Base-by-base conservation (phyloP, 2,888 invertebrate genomes). In the Morpho helenor region DNA sequence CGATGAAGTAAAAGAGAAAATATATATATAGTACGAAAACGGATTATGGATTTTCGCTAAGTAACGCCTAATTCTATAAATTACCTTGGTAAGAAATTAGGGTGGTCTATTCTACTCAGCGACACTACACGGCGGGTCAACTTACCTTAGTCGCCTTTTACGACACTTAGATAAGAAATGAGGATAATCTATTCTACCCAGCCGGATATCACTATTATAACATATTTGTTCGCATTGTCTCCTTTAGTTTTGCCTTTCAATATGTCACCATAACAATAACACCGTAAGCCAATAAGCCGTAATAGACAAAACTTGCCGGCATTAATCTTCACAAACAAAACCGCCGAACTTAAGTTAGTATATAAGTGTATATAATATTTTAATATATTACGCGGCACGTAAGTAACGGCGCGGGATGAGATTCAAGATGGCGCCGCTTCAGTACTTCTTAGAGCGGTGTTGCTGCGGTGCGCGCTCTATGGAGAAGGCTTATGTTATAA, bases 401-500 rank as follows among this genome's bases (percentile, higher is more conserved):
- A 83, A 80, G 78, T 78, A 75, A 68, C 75, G 74, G 68, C 70
- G 71, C 67, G 58, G 68, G 87, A 87, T 84, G 88, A 87, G 87
- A 83, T 81, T 75, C 89, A 89, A 89, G 87, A 89, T 89, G 89
- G 89, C 88, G 81, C 64, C 66, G 66, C 74, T 73, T 72, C 75
- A 79, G 79, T 82, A 82, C 80, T 88, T 88, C 87, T 87, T 88
- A 84, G 80, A 82, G 74, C 71, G 72, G 75, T 77, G 78, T 69
- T 72, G 75, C 73, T 67, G 69, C 62, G 60, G 63, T 64, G 8
- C 52, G 0, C 2, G 2, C 42, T 23, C 48, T 66, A 49, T 77
- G 79, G 86, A 84, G 68, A 65, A 2, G 65, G 78, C 49, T 72
- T 63, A 52, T 60, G 1, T 42, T 54, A 41, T 46, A 16, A 16